Conservation (phyloP, 1,140 invertebrate species). For the Tetramorium alpestre region DNA sequence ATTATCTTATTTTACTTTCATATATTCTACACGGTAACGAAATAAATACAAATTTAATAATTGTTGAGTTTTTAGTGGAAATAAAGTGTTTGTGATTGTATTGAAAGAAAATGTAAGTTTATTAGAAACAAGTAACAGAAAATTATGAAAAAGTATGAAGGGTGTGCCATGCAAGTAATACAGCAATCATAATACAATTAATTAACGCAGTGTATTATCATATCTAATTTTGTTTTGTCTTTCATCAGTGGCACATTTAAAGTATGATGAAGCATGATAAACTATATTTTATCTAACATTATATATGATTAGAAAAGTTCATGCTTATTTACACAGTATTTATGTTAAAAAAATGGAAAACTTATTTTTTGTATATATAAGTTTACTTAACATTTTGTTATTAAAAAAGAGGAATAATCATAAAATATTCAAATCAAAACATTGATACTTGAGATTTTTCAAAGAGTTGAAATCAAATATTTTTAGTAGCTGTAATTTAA, state of each 20-base stretch:
- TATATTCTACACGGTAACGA: background rate
- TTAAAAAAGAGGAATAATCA: background rate
- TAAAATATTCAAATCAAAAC: background rate
- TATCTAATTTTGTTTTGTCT: too few species aligned
- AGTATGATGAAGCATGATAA: too few species aligned
- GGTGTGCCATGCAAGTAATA: too few species aligned
- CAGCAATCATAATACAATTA: too few species aligned
- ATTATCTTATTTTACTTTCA: slow-evolving; percentile 24
- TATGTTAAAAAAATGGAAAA: background rate
- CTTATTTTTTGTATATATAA: background rate
- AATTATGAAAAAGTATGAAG: too few species aligned
- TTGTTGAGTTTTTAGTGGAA: too few species aligned
- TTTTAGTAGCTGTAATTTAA: background rate
- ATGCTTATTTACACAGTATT: background rate
- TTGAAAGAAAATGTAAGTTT: too few species aligned
- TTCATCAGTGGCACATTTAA: too few species aligned
- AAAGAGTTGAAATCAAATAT: background rate
- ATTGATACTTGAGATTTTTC: background rate
- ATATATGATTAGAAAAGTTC: background rate
- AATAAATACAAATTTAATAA: background rate
- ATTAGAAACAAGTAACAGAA: too few species aligned
- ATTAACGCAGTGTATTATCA: too few species aligned
- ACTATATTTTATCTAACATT: too few species aligned
- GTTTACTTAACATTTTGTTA: background rate
- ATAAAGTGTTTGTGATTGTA: too few species aligned